Evolutionary conservation across 2,113 vertebrate species (phyloP), one percentile per base, ranked within the genome.

Genomic region (Cryptoleucopteryx plumbea): DNA sequence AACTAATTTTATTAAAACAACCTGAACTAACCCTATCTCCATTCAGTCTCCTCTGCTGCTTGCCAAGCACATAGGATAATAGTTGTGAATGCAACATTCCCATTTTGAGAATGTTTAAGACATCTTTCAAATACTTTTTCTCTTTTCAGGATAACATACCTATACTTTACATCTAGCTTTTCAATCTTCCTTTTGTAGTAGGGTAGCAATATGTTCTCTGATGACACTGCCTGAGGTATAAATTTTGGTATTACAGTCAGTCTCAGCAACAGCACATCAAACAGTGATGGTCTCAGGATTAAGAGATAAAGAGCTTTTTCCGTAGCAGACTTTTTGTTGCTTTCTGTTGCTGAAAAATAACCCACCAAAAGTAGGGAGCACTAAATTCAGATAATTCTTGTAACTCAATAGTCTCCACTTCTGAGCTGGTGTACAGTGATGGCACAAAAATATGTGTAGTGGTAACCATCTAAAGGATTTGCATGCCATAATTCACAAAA

Each of bases 321-420:
- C 0, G 0, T 7, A 56, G 9, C 9, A n/a, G 29, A 16, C 13
- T 26, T 45, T 40, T 43, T 19, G 8, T 32, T 48, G 20, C 13
- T 42, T 91, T 42, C 58, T 85, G 6, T 9, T 70, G 17, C 68
- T 89, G 61, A 42, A 74, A 88, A 92, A 43, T 13, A 47, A 81
- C 42, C 17, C 9, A 27, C 17, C 31, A 19, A 25, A 82, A 85
- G 36, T 10, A 65, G 12, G 22, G 36, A 91, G 17, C 38, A 55
- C 4, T 36, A 71, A 34, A 36, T 4, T 2, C 79, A 79, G 16
- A 34, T 20, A 58, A 47, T 27, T 20, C 5, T 75, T 85, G 23
- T 40, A 63, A 75, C 53, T 68, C 36, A 58, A 14, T 8, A 67
- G 26, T 43, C 22, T 72, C 13, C 13, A 34, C 11, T 61, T 73